These are phyloP conservation scores for Perca schrenkii DNA, from an alignment of 2,113 vertebrate species.

Conservation along the genomic window DNA sequence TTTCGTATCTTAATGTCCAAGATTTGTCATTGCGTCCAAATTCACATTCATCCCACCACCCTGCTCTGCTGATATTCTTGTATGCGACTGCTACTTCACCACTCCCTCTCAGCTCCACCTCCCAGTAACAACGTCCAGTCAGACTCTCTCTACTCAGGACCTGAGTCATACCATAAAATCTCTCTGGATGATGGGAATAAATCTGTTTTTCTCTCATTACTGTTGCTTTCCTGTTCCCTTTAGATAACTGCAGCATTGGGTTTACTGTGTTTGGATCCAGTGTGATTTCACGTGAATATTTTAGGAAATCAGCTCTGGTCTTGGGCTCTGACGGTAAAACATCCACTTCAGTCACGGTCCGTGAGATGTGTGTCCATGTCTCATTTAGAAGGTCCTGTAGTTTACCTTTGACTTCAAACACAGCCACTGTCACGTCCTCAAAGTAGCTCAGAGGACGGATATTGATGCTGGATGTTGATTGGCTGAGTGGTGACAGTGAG, in stretches of 20 bases:
- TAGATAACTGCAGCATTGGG: background rate
- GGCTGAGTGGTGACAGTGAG: background rate
- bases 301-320: conserved; percentile 11
- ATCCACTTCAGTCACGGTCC: background rate
- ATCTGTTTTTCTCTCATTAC: rapidly evolving
- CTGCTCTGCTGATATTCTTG: conserved; percentile 1
- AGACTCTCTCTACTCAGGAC: conserved; percentile 27
- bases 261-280: conserved; percentile 23
- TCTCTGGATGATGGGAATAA: background rate
- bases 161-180: background rate
- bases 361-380: background rate
- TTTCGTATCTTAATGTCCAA: background rate
- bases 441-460: background rate
- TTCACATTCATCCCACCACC: rapidly evolving
- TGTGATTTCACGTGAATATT: background rate
- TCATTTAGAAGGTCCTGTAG: background rate
- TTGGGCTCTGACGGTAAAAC: background rate
- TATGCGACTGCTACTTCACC: background rate
- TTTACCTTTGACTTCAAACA: background rate
- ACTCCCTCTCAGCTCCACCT: background rate
- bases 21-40: conserved; percentile 11
- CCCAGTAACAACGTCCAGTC: conserved; percentile 12
- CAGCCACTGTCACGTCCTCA: background rate
- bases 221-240: background rate
- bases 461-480: background rate